Evolutionary conservation across 2,797 vertebrate genomes (phyloP), one percentile per base, ranked within the genome.

Genomic region (Corythornis leucogaster): DNA sequence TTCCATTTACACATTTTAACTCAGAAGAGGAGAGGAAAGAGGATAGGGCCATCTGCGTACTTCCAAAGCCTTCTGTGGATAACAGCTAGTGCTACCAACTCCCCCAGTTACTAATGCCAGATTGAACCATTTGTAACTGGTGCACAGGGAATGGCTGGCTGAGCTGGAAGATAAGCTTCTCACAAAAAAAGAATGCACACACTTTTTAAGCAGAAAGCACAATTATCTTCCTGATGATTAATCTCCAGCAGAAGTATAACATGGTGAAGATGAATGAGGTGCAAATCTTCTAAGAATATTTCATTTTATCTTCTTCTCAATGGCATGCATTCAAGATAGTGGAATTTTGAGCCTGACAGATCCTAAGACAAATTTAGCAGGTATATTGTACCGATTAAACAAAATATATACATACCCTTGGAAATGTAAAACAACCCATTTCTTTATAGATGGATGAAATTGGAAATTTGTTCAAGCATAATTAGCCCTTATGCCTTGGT

Each of bases 1-100:
- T 91, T 91, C 90, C 83, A 90, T 92, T 82, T 90, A 87, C 88
- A 93, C 71, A 82, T 90, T 95, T 77, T 87, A 79, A 80, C 61
- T 77, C 51, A 67, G 55, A 90, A 46, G 38, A 90, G 54, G 20
- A 83, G 15, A 78, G 77, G 55, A 91, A 95, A 93, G 87, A 77
- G 85, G 88, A 94, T 96, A 67, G 80, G 82, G 68, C 88, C 94
- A 92, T 85, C 91, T 94, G 94, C 16, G 2, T 6, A 24, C 43
- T 25, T 90, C 57, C 87, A 86, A 78, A 92, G 80, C 71, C 87
- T 73, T 33, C 33, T 74, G 75, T 1, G 9, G 85, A 48, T 80
- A 91, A 70, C 78, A 90, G 91, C 40, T n/a, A 71, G 45, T 26
- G 59, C 69, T 45, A 85, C 80, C 87, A 94, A 80, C 87, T 73